Percentiles rank a stretch among this genome's conserved stretches.
Evolutionary conservation across 2,888 invertebrate genomes (phyloP).

Genomic region (Melolontha melolontha): DNA sequence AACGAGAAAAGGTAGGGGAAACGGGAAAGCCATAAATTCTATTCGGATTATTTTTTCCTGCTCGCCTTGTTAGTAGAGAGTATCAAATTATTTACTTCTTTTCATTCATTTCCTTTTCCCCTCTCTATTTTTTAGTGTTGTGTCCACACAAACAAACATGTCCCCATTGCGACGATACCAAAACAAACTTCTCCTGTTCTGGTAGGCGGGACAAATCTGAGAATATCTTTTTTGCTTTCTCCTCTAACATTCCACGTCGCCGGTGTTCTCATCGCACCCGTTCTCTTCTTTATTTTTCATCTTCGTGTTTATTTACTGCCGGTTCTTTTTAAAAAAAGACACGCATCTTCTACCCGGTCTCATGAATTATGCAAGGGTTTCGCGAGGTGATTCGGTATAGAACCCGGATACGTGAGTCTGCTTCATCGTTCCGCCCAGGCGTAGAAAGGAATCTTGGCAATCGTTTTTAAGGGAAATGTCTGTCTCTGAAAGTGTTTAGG

Average conservation of each 20-base stretch:
- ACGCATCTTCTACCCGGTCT: slow-evolving; percentile 4
- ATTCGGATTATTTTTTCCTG: no score
- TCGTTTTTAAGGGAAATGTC: slow-evolving; percentile 33
- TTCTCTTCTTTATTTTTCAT: slow-evolving; percentile 19
- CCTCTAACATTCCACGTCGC: neutral
- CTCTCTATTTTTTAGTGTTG: no score
- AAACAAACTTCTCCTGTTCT: no score
- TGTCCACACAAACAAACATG: no score
- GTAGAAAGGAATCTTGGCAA: slow-evolving; percentile 8
- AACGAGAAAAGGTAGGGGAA: no score
- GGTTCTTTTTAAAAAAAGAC: slow-evolving; percentile 16
- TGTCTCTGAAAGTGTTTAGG: slow-evolving; percentile 33
- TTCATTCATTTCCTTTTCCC: no score
- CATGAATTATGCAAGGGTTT: slow-evolving; percentile 31
- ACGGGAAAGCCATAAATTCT: no score
- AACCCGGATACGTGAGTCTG: slow-evolving; percentile 28
- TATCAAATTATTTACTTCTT: no score
- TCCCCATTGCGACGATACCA: no score
- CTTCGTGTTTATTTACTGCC: slow-evolving; percentile 30
- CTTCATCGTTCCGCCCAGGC: neutral
- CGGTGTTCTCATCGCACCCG: neutral
- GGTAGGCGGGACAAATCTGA: no score
- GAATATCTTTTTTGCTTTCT: no score
- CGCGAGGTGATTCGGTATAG: slow-evolving; percentile 32
- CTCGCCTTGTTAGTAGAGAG: no score